phyloP scores from a whole-genome alignment of 2,797 vertebrate genomes.

The Gorsachius magnificus region DNA sequence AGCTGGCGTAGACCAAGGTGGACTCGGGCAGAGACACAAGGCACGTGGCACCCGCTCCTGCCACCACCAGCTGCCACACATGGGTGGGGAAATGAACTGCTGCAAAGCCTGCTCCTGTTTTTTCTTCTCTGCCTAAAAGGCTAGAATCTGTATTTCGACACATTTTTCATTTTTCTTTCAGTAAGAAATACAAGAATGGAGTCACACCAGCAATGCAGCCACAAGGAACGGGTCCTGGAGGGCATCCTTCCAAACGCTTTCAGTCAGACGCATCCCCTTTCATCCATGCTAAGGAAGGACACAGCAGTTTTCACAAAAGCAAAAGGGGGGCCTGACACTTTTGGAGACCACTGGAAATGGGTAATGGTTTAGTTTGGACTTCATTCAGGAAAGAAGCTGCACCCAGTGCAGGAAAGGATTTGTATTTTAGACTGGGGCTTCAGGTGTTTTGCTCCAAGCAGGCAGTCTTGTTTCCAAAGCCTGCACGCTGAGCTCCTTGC shows the following conservation, averaged over 20 bases:
- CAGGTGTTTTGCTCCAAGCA: neutral
- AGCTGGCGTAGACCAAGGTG: neutral
- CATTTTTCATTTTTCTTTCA: neutral
- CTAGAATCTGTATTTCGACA: neutral
- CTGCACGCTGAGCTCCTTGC: neutral
- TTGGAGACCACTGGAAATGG: neutral
- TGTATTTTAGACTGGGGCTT: neutral
- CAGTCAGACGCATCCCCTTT: too few relatives aligned
- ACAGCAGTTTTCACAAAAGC: neutral
- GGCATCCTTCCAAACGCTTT: neutral
- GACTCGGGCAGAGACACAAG: neutral
- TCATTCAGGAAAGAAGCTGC: neutral
- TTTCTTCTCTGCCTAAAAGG: neutral
- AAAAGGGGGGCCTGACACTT: neutral
- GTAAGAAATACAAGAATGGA: neutral
- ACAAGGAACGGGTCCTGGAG: fast-evolving
- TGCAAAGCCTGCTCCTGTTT: neutral
- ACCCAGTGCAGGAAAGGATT: neutral
- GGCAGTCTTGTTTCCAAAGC: neutral
- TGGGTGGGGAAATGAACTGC: neutral
- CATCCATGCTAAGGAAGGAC: neutral
- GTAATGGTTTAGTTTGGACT: neutral
- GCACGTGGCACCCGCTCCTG: fast-evolving
- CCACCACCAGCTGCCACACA: neutral
- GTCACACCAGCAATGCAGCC: neutral